Percentiles rank a stretch among this genome's conserved stretches.
phyloP scores from a whole-genome alignment of 1,140 invertebrate species.

The Eubasilissa regina region DNA sequence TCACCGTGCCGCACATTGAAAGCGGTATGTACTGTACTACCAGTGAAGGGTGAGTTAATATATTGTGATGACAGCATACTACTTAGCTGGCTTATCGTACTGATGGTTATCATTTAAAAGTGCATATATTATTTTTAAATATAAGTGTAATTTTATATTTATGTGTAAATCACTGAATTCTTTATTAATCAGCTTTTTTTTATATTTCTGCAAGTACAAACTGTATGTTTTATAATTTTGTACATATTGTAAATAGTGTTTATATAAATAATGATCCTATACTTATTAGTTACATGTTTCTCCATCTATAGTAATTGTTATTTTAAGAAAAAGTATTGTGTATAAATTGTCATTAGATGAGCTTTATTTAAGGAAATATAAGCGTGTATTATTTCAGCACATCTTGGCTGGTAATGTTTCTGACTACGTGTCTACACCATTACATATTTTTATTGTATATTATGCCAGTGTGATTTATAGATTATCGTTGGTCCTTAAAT shows the following conservation, averaged over 20 bases:
- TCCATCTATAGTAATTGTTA: conserved; percentile 17
- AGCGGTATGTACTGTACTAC: neutral
- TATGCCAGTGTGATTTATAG: conserved; percentile 17
- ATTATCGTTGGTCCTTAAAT: too few species aligned
- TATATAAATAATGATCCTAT: conserved; percentile 41
- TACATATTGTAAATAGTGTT: conserved; percentile 58
- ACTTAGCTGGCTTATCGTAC: neutral
- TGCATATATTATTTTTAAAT: conserved; percentile 18
- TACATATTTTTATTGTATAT: conserved; percentile 14
- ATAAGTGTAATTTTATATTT: conserved; percentile 40
- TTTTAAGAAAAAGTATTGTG: conserved; percentile 3
- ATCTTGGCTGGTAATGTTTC: conserved; percentile 50
- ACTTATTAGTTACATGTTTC: conserved; percentile 18
- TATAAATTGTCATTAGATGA: neutral
- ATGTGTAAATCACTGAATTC: conserved; percentile 33
- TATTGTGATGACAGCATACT: conserved; percentile 13
- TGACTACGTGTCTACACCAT: neutral
- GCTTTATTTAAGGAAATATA: neutral
- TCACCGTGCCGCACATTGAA: too few species aligned
- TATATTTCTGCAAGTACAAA: conserved; percentile 60
- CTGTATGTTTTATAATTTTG: conserved; percentile 56
- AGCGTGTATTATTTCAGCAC: neutral
- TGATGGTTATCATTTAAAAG: too few species aligned
- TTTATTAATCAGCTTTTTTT: conserved; percentile 52
- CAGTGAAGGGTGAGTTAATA: neutral